Base-by-base conservation (phyloP, 2,888 invertebrate species). In the Drosophila mayaguana region DNA sequence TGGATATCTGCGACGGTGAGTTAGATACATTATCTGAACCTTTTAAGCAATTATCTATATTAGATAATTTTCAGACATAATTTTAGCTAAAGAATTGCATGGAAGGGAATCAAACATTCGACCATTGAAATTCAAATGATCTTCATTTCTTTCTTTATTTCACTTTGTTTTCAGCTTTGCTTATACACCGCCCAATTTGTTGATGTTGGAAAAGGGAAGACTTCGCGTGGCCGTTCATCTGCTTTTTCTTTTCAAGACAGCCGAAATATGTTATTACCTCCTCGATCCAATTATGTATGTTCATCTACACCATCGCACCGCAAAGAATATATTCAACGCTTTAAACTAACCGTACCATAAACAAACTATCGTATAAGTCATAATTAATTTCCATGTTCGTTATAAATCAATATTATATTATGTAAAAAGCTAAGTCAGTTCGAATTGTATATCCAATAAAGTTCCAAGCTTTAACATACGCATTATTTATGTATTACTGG, bases 251-350 rank as follows among this genome's bases (percentile, higher is more conserved):
- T 83, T 80, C 64, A 72, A 78, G 65, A 69, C 70, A 74, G 78
- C 76, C 83, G 66, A 80, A 80, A 83, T 83, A 74, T 81, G 71
- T 81, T 80, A 81, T 81, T 81, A 81, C 83, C 77, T 83, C 81
- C 71, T 78, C 78, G 79, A 78, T 77, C 89, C 89, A 87, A 89
- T 89, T 87, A 87, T 78, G 68, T 81, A 61, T 87, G 79, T 87
- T 84, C 89, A 87, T 89, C 89, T 82, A 81, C 88, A 83, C 75
- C 77, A 74, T 72, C 72, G 72, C 73, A 78, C 83, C 69, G 50
- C 71, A 74, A 67, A 78, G 57, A 76, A 70, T 60, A 69, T 67
- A 66, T 75, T 78, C 65, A 83, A 78, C 74, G 67, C 75, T 67
- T 70, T 59, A 73, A 69, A 68, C 62, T 65, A 67, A 51, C 63